phyloP scores from a whole-genome alignment of 2,113 vertebrate species.

The Pica pica region DNA sequence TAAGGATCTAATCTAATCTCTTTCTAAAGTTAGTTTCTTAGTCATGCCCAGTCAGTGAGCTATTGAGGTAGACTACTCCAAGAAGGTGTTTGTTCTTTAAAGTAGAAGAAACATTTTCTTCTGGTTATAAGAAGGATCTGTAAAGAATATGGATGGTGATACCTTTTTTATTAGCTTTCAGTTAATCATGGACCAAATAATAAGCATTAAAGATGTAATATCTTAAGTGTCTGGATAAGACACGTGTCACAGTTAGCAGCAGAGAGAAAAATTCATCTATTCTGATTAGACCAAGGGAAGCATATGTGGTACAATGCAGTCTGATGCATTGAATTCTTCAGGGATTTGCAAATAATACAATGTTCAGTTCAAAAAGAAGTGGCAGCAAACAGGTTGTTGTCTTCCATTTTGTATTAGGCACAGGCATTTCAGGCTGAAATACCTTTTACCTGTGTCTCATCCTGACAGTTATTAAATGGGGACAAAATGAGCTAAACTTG shows the following conservation, averaged over 20 bases:
- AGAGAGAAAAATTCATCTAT: not conserved
- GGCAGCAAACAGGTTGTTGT: not conserved
- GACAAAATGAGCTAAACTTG: not conserved
- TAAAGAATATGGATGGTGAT: not conserved
- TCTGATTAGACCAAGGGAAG: not conserved
- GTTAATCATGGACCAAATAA: not conserved
- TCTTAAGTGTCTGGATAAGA: not conserved
- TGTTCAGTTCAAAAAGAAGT: not conserved
- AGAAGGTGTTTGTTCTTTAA: not conserved
- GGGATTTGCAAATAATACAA: not conserved
- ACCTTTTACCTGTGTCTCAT: not conserved
- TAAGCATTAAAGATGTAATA: not conserved
- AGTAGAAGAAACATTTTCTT: not conserved
- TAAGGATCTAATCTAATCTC: not conserved
- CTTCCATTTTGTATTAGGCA: not conserved
- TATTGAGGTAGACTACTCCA: not conserved
- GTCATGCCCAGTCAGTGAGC: not conserved
- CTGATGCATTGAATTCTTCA: not conserved
- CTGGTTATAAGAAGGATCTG: not conserved
- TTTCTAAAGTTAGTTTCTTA: not conserved
- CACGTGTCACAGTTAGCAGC: not conserved
- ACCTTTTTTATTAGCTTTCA: not conserved
- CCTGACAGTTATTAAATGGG: not conserved
- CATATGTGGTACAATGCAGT: accelerated
- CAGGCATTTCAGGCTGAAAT: not conserved